A percentile compares a stretch with the other conserved stretches of the same genome.
Evolutionary conservation across 2,888 invertebrate genomes (phyloP).

Genomic region (Troides oblongomaculatus): DNA sequence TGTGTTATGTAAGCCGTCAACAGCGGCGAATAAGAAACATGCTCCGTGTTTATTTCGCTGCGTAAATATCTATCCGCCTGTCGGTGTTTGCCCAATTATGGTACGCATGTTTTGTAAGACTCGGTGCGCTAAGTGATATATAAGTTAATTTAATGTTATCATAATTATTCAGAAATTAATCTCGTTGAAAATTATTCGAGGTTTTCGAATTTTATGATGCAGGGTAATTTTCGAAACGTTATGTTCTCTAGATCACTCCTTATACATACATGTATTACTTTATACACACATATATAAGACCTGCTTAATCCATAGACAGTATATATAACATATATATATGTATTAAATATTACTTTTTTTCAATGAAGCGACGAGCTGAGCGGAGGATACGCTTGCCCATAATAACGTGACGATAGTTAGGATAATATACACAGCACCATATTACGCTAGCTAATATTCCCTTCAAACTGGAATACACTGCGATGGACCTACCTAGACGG

Average conservation of each 20-base stretch:
- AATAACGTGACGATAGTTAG: too few species aligned
- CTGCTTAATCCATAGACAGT: too few species aligned
- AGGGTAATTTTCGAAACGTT: not conserved
- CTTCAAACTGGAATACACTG: too few species aligned
- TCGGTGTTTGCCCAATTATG: conserved; percentile 17
- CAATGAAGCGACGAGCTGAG: too few species aligned
- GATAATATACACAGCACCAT: too few species aligned
- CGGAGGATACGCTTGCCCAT: too few species aligned
- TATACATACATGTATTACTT: too few species aligned
- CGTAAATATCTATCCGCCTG: conserved; percentile 15
- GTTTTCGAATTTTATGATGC: not conserved
- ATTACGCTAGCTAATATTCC: too few species aligned
- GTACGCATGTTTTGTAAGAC: not conserved
- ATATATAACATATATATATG: too few species aligned
- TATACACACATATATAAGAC: too few species aligned
- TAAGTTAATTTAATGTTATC: not conserved
- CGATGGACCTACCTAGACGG: too few species aligned
- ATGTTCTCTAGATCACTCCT: not conserved
- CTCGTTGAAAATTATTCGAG: not conserved
- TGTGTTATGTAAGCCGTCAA: conserved; percentile 43
- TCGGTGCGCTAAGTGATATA: not conserved
- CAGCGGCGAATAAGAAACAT: conserved; percentile 15
- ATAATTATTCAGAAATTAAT: not conserved
- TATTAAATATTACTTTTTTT: too few species aligned
- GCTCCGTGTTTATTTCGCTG: conserved; percentile 15